A percentile compares a stretch with the other conserved stretches of the same genome.
phyloP scores from a whole-genome alignment of 2,113 vertebrate species.

The Actenoides lindsayi region DNA sequence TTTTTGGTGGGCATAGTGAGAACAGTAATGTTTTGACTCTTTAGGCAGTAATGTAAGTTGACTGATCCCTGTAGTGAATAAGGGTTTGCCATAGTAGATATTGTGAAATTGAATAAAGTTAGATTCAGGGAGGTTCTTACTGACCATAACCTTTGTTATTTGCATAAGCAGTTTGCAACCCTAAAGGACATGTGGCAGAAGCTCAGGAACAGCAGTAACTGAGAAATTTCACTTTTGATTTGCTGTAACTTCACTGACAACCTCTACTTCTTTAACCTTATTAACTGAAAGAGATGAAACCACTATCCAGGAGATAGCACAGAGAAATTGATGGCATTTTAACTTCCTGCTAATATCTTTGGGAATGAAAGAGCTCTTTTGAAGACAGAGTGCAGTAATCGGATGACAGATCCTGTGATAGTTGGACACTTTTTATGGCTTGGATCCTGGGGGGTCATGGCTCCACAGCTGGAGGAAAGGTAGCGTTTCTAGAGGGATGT shows the following conservation, averaged over 20 bases:
- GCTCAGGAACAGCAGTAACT: neutral
- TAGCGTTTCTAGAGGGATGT: neutral
- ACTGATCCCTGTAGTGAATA: neutral
- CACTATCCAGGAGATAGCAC: neutral
- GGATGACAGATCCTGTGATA: neutral
- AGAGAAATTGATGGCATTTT: neutral
- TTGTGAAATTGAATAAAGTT: neutral
- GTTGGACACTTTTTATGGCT: neutral
- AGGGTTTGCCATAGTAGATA: neutral
- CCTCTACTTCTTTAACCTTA: slow-evolving; percentile 28
- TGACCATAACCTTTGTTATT: neutral
- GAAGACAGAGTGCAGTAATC: neutral
- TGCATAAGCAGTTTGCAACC: neutral
- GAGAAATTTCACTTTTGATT: slow-evolving; percentile 19
- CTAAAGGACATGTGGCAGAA: neutral
- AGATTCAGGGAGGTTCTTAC: neutral
- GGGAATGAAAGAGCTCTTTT: slow-evolving; percentile 31
- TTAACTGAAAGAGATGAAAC: neutral
- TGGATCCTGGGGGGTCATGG: neutral
- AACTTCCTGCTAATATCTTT: slow-evolving; percentile 4
- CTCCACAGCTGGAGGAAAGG: slow-evolving; percentile 13
- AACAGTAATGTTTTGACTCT: neutral
- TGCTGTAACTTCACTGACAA: neutral
- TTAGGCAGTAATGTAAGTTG: neutral
- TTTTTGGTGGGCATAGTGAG: neutral